Percentiles rank a stretch among this genome's conserved stretches.
Evolutionary conservation across 2,888 invertebrate genomes (phyloP).

Genomic region (Drymonia ruficornis): DNA sequence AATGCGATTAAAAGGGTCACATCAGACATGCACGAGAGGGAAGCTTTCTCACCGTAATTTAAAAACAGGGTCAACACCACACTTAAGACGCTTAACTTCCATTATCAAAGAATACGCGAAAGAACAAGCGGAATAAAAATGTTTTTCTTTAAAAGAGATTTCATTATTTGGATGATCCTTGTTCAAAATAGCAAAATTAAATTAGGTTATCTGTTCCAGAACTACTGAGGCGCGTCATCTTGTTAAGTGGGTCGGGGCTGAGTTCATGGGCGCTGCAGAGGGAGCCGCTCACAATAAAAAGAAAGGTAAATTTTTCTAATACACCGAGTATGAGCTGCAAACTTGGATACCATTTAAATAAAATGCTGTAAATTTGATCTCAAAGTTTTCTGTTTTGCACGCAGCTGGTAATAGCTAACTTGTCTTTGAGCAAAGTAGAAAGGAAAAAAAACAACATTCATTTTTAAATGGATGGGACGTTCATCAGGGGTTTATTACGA

Average conservation of each 20-base stretch:
- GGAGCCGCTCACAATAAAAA: slow-evolving; percentile 92
- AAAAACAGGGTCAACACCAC: slow-evolving; percentile 52
- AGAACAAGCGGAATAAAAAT: slow-evolving; percentile 45
- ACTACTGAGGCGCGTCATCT: slow-evolving; percentile 93
- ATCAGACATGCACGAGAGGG: slow-evolving; percentile 56
- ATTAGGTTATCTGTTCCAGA: slow-evolving; percentile 87
- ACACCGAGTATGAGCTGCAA: slow-evolving; percentile 32
- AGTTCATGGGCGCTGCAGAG: slow-evolving; percentile 97
- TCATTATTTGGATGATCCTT: slow-evolving; percentile 59
- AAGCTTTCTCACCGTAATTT: slow-evolving; percentile 49
- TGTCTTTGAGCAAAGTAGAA: too few relatives aligned
- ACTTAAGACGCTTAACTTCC: slow-evolving; percentile 39
- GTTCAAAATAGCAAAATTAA: slow-evolving; percentile 68
- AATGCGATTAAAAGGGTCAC: slow-evolving; percentile 70
- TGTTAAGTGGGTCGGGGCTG: slow-evolving; percentile 95
- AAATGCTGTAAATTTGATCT: too few relatives aligned
- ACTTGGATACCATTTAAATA: slow-evolving; percentile 6
- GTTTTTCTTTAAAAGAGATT: slow-evolving; percentile 57
- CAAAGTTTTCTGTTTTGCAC: too few relatives aligned
- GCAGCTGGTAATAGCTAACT: too few relatives aligned
- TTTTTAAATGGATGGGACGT: too few relatives aligned
- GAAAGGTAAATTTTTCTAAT: slow-evolving; percentile 74
- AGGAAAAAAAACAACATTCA: too few relatives aligned
- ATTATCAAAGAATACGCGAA: slow-evolving; percentile 35
- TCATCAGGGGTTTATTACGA: too few relatives aligned